These are phyloP conservation scores for Cuniculus paca DNA, from an alignment of 2,797 vertebrate genomes.

Conservation along the genomic window DNA sequence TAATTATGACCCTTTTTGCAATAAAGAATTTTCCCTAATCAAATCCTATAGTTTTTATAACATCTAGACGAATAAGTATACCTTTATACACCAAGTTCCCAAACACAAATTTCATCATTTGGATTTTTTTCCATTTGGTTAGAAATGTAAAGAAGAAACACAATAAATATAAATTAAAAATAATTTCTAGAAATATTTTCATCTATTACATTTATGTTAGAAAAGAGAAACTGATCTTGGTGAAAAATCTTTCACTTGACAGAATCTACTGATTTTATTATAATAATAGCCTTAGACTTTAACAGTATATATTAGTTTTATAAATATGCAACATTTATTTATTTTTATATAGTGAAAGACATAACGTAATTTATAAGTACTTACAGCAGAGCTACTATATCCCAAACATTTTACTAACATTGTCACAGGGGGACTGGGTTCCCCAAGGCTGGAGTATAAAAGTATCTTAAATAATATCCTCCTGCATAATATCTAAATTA, in stretches of 20 bases:
- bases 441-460: background rate
- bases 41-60: constrained; percentile 37
- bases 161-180: constrained; percentile 51
- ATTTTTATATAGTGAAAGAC: constrained; percentile 55
- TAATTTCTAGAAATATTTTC: background rate
- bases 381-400: background rate
- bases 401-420: constrained; percentile 25
- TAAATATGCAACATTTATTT: background rate
- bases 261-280: constrained; percentile 39
- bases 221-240: constrained; percentile 42
- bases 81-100: background rate
- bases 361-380: constrained; percentile 57
- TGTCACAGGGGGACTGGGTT: background rate
- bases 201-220: constrained; percentile 1
- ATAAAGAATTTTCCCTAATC: constrained; percentile 19
- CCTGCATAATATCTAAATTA: background rate
- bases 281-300: constrained; percentile 36
- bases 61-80: background rate
- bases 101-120: constrained; percentile 38
- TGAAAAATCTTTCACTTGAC: constrained; percentile 6
- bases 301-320: constrained; percentile 10
- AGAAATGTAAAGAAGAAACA: constrained; percentile 36
- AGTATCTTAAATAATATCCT: background rate
- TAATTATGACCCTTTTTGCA: background rate
- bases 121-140: constrained; percentile 35